phyloP scores from a whole-genome alignment of 2,888 invertebrate species.

The Sinohyriopsis cumingii region DNA sequence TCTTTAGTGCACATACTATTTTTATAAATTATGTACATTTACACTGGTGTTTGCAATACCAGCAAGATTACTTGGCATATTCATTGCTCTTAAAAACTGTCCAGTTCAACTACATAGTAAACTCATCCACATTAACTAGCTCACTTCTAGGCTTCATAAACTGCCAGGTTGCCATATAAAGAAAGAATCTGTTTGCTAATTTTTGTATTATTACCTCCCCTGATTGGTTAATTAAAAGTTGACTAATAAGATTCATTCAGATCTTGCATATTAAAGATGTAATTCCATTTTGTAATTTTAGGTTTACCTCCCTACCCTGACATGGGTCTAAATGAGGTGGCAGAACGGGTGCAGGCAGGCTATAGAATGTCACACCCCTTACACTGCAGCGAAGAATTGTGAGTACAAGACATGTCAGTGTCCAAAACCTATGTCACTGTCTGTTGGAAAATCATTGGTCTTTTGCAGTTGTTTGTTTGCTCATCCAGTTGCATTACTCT shows the following conservation, averaged over 20 bases:
- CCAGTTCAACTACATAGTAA: too few species aligned
- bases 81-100: not conserved
- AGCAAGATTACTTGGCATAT: not conserved
- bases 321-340: constrained; percentile 91
- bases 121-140: too few species aligned
- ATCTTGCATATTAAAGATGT: not conserved
- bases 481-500: too few species aligned
- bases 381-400: constrained; percentile 90
- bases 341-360: constrained; percentile 85
- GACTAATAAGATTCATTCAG: too few species aligned
- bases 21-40: not conserved
- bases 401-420: constrained; percentile 31
- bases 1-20: not conserved
- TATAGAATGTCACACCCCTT: constrained; percentile 93
- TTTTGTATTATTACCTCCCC: too few species aligned
- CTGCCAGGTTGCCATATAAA: too few species aligned
- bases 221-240: too few species aligned
- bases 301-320: constrained; percentile 97
- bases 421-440: too few species aligned
- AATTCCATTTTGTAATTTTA: constrained; percentile 65
- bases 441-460: too few species aligned
- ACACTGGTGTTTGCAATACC: not conserved
- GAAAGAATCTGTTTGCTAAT: too few species aligned
- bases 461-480: too few species aligned
- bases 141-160: too few species aligned